Evolutionary conservation across 2,797 vertebrate genomes (phyloP), one percentile per base, ranked within the genome.

Genomic region (Australoheros facetus): DNA sequence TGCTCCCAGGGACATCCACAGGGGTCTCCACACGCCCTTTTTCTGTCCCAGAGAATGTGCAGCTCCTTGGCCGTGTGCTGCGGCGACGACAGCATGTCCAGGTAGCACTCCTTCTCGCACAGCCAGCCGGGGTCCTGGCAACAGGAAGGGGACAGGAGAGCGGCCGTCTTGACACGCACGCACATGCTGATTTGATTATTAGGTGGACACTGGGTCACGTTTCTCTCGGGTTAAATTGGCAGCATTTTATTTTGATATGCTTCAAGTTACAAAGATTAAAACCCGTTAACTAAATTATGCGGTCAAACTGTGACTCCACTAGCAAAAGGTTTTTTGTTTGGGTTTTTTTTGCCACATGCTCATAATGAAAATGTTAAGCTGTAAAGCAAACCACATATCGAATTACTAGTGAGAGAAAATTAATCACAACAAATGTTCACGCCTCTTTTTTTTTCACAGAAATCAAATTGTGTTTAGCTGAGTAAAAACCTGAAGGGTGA

Each of bases 41-140:
- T 97, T 78, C 94, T 87, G 78, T 89, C 92, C 98, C 98, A 99
- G 32, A 99, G 96, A 30, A 89, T 73, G 0, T 42, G 85, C 62
- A 99, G 95, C 89, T 99, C 97, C 80, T 95, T 91, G 0, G 97
- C 94, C 0, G 97, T 97, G 85, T 98, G 97, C 85, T 99, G 98
- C 1, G 98, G 98, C 4, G 98, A 99, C 8, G 98, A 99, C 85
- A 99, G 92, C 97, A 99, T 99, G 62, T 98, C 97, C 16, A 96
- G 82, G 84, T 96, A 96, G 19, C 98, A 99, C 0, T 96, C 96
- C 89, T 98, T 98, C 92, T 99, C 98, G 85, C 98, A 99, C 74
- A 99, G 88, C 98, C 98, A 99, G 71, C 96, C 95, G 10, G 96
- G 79, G 55, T 99, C 98, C 98, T 99, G 93, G 64, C 30, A 39